phyloP scores from a whole-genome alignment of 2,888 invertebrate species.

The Dicranocentrus wangi region DNA sequence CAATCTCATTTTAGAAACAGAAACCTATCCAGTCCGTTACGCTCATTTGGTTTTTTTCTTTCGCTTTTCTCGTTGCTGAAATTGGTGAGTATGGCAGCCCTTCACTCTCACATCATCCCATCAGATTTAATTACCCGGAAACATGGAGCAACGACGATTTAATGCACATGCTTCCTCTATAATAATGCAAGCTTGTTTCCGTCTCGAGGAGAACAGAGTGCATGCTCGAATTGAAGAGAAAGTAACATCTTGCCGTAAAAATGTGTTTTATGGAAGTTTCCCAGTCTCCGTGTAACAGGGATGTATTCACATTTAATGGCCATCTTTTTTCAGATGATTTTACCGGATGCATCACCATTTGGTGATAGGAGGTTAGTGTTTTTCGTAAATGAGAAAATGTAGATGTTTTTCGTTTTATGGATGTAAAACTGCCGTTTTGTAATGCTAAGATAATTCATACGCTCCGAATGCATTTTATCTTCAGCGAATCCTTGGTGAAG shows the following conservation, averaged over 20 bases:
- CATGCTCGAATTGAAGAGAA: background rate
- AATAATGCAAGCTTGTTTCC: conserved; percentile 50
- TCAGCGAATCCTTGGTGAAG: no score
- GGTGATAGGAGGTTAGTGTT: no score
- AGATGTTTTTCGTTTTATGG: no score
- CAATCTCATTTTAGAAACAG: background rate
- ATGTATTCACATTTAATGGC: conserved; percentile 34
- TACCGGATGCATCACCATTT: no score
- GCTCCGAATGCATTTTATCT: no score
- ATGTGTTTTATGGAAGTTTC: conserved; percentile 17
- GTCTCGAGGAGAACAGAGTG: conserved; percentile 5
- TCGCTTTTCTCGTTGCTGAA: conserved; percentile 19
- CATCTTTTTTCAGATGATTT: no score
- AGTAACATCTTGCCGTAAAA: conserved; percentile 52
- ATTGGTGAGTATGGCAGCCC: conserved; percentile 35
- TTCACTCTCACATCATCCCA: conserved; percentile 53
- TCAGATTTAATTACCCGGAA: conserved; percentile 66
- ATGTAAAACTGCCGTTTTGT: no score
- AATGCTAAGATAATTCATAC: no score
- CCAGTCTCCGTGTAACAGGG: conserved; percentile 21
- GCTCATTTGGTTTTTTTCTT: no score
- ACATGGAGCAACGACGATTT: conserved; percentile 58
- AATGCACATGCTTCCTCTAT: conserved; percentile 60
- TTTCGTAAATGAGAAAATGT: no score
- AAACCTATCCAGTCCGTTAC: no score